Conservation (phyloP, 1,140 invertebrate genomes). For the Phymorhynchus buccinoides region DNA sequence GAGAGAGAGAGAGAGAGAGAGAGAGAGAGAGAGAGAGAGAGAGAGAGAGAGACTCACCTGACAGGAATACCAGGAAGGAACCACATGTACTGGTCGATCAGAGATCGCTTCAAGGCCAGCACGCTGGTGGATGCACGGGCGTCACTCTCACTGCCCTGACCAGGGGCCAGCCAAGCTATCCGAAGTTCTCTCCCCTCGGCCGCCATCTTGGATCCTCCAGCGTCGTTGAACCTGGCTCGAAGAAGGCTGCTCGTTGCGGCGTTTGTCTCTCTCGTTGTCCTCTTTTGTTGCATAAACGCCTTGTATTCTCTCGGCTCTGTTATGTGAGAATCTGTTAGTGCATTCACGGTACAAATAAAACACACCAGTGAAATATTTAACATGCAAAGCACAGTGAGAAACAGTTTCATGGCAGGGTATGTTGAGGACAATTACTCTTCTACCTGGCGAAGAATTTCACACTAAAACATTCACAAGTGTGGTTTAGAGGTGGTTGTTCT, state of each 20-base stretch:
- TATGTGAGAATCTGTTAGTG: neutral
- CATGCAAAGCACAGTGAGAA: no score
- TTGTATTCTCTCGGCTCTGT: no score
- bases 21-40: no score
- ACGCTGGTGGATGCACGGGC: slow-evolving; percentile 53
- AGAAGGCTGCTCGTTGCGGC: neutral
- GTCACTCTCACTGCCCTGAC: slow-evolving; percentile 46
- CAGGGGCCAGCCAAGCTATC: slow-evolving; percentile 59
- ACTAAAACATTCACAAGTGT: no score
- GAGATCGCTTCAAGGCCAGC: slow-evolving; percentile 48
- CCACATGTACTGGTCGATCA: slow-evolving; percentile 25
- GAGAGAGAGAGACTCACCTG: slow-evolving; percentile 33
- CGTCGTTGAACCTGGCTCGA: neutral
- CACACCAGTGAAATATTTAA: neutral
- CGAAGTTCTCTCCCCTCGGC: slow-evolving; percentile 42
- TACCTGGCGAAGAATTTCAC: no score
- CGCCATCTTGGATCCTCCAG: neutral
- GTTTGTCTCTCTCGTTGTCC: neutral
- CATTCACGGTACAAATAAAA: neutral
- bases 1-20: no score
- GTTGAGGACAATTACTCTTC: no score
- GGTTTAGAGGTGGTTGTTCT: no score
- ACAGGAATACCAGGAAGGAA: slow-evolving; percentile 34
- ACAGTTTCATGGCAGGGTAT: no score
- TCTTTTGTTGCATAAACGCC: neutral